A percentile compares a stretch with the other conserved stretches of the same genome.
Conservation (phyloP, 2,797 vertebrate genomes). For the Alca torda region DNA sequence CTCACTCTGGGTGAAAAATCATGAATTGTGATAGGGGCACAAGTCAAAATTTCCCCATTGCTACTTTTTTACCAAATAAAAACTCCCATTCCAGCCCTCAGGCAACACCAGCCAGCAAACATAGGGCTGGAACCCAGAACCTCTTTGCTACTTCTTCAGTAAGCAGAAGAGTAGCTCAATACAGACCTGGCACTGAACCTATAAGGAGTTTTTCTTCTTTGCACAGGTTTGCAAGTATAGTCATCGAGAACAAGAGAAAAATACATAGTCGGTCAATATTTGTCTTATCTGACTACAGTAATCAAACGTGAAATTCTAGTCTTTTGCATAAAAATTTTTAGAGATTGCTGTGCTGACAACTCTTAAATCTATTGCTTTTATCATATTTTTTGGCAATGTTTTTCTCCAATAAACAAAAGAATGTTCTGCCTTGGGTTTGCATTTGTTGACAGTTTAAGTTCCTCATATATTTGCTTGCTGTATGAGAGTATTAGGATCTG, state of each 20-base stretch:
- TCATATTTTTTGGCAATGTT: neutral
- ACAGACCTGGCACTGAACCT: neutral
- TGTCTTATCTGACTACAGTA: neutral
- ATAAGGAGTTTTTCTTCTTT: neutral
- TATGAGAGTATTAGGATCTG: constrained; percentile 23
- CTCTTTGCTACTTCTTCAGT: neutral
- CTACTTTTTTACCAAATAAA: neutral
- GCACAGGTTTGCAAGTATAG: neutral
- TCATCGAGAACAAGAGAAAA: neutral
- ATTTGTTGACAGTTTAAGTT: neutral
- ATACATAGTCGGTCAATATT: neutral
- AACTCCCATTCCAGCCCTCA: neutral
- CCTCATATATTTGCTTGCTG: neutral
- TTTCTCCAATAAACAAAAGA: neutral
- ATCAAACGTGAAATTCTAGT: neutral
- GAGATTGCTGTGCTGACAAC: neutral
- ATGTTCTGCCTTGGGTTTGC: neutral
- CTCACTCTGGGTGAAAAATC: neutral
- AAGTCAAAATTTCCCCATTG: neutral
- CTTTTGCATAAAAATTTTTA: neutral
- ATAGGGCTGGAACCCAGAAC: neutral
- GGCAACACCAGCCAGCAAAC: neutral
- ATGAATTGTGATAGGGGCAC: neutral
- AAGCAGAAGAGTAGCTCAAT: neutral
- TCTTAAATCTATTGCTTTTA: neutral